Conservation (phyloP, 2,113 vertebrate genomes). For the Balaenoptera acutorostrata region DNA sequence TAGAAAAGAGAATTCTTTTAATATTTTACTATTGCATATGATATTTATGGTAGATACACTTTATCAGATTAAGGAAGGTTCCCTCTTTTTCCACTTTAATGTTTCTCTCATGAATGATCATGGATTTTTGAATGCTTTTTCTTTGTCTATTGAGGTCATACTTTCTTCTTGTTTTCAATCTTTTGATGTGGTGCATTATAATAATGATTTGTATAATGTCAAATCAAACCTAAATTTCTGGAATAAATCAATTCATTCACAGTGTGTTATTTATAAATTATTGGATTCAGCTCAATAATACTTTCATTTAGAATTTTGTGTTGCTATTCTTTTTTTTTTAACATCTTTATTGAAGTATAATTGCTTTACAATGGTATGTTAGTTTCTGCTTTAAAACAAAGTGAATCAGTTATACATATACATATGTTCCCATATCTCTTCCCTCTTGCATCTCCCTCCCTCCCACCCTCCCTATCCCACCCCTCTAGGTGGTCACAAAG, state of each 20-base stretch:
- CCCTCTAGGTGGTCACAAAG: too few species aligned
- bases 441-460: too few species aligned
- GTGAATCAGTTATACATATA: too few species aligned
- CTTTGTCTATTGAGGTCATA: background rate
- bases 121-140: background rate
- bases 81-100: background rate
- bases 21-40: background rate
- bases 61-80: background rate
- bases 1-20: slow-evolving; percentile 15
- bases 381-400: too few species aligned
- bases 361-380: too few species aligned
- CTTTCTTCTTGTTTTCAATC: background rate
- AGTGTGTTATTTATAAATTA: background rate
- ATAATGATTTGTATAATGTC: background rate
- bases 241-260: background rate
- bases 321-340: background rate
- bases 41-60: background rate
- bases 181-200: background rate
- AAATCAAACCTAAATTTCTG: background rate
- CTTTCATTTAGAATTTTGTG: background rate
- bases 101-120: background rate
- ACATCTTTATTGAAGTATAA: too few species aligned
- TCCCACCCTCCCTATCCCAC: too few species aligned
- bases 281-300: background rate
- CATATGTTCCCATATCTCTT: too few species aligned